A percentile compares a stretch with the other conserved stretches of the same genome.
Conservation (phyloP, 2,797 vertebrate genomes). For the Sorex maritimensis region DNA sequence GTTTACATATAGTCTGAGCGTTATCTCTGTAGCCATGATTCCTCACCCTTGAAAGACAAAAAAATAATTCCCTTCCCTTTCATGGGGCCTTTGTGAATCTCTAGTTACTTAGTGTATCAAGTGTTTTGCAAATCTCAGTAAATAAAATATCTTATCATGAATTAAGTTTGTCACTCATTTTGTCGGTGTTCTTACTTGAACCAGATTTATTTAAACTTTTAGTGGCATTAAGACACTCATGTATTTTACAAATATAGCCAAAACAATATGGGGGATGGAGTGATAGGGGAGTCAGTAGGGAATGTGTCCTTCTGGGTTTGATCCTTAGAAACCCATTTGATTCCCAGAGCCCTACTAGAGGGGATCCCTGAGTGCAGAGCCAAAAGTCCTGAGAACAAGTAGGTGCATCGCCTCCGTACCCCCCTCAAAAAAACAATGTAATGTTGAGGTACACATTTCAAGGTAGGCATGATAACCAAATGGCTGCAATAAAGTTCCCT, state of each 20-base stretch:
- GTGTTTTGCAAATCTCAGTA: not conserved
- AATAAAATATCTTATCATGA: constrained; percentile 17
- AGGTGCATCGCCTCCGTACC: no score
- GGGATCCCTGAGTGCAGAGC: no score
- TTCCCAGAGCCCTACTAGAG: no score
- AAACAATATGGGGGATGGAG: not conserved
- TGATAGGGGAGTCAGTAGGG: no score
- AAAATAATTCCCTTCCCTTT: not conserved
- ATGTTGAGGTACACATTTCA: not conserved
- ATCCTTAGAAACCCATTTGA: no score
- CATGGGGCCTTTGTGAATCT: not conserved
- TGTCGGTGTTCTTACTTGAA: not conserved
- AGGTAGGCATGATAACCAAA: not conserved
- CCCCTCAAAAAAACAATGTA: no score
- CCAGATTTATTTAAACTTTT: not conserved
- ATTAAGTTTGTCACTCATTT: not conserved
- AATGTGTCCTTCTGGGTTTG: no score
- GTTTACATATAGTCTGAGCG: not conserved
- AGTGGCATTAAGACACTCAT: not conserved
- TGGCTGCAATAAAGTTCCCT: not conserved
- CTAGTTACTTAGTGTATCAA: not conserved
- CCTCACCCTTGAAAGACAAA: constrained; percentile 32
- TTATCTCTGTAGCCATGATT: not conserved
- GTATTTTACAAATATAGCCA: not conserved
- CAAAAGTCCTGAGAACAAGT: no score